Evolutionary conservation across 2,888 invertebrate species (phyloP), one percentile per base, ranked within the genome.

Genomic region (Disparrhopalites patrizii): DNA sequence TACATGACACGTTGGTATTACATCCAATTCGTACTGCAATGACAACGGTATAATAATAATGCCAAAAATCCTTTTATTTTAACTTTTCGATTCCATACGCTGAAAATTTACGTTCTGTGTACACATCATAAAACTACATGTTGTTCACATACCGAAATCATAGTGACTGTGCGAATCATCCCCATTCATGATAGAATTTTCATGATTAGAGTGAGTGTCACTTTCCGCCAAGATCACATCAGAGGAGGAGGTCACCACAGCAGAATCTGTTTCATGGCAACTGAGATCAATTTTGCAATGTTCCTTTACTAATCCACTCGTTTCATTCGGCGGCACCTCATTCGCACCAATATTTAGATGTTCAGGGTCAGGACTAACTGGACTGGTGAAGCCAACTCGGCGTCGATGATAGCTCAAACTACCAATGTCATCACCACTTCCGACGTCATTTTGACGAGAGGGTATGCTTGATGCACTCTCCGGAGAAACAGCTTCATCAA

Each of bases 261-360:
- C 75, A n/a, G 75, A 75, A 61, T 74, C 75, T 54, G 73, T 75
- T 71, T 75, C 75, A 63, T 75, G 75, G 70, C 75, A 75, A 69
- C 68, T 75, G 73, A 75, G 73, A 73, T 75, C 75, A 74, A 75
- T 74, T 70, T 73, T 75, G 56, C 68, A 66, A 61, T 65, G 71
- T 62, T 68, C 65, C 50, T 71, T 68, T 25, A 65, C 71, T 15
- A 38, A 15, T 62, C n/a, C 38, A 62, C 66, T 66, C 51, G 62
- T 67, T 47, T 30, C 63, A 65, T 63, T 70, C 20, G 66, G 50
- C 3, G 33, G 57, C 33, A 68, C 61, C 40, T 66, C 50, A 50
- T 66, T 61, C 31, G 55, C 52, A 50, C 60, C 66, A 65, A 61
- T 62, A 54, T 38, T 61, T 54, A 28, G n/a, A 28, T 68, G 62